Evolutionary conservation across 2,888 invertebrate genomes (phyloP), one percentile per base, ranked within the genome.

Genomic region (Loripinus fragilis): DNA sequence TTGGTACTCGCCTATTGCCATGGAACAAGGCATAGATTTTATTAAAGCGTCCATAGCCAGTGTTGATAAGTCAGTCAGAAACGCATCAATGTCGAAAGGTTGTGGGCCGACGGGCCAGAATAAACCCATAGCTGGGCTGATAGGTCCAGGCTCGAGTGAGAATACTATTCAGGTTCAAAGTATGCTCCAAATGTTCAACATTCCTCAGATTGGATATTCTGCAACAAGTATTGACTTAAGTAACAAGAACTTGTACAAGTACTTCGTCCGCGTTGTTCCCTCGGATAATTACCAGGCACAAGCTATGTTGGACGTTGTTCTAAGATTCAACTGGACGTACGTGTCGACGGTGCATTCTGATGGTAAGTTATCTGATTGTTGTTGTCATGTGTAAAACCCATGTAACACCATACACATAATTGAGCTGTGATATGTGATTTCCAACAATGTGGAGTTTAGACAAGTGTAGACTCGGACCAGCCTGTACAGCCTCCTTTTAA

Each of bases 1-100:
- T 93, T 97, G 97, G 97, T 96, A 96, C 89, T 96, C 96, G 2
- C 96, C 96, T 23, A 96, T 96, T 5, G 96, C 97, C 41, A 94
- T 97, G 82, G 96, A 96, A 89, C 96, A 96, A 93, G 96, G 96
- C 91, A 96, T 96, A 82, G 96, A 96, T 93, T 95, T 96, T 88
- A 96, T 96, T 86, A 95, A 96, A 66, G 96, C 96, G 91, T 95
- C 96, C 52, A 91, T 92, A 23, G 89, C 92, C 30, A 89, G 89
- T 68, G 75, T 88, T 67, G 86, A 88, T 33, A 76, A 78, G 17
- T 71, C 73, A 10, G 72, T 71, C 30, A 60, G 75, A 69, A 85
- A 86, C 35, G 45, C 78, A n/a, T 75, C 85, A 28, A 66, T 69
- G 30, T 72, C 74, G 33, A 48, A 73, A 28, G 77, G 74, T 23